Percentiles rank a stretch among this genome's conserved stretches.
phyloP scores from a whole-genome alignment of 2,797 vertebrate species.

The Sylvilagus floridanus region DNA sequence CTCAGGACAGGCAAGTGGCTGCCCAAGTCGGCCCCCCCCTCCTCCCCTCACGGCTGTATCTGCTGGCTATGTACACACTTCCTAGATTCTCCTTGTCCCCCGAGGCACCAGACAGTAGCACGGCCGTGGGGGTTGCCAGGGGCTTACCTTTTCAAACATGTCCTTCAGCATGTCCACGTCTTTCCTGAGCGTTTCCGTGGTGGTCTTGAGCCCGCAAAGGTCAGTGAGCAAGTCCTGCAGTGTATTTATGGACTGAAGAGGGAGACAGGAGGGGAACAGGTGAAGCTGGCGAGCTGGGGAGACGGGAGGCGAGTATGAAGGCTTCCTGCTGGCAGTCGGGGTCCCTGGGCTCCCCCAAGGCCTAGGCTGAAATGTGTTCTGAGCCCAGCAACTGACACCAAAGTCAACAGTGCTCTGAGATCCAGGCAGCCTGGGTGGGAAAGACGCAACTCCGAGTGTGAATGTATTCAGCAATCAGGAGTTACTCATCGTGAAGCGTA shows the following conservation, averaged over 20 bases:
- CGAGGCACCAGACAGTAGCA: background rate
- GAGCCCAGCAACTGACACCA: background rate
- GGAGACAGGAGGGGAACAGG: background rate
- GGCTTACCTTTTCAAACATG: slow-evolving; percentile 73
- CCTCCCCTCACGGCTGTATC: background rate
- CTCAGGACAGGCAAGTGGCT: background rate
- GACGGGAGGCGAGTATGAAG: background rate
- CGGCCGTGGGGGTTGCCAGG: too few relatives aligned
- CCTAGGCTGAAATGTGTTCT: background rate
- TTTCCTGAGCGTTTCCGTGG: slow-evolving; percentile 30
- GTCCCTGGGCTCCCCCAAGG: background rate
- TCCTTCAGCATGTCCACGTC: slow-evolving; percentile 80
- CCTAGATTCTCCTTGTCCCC: background rate
- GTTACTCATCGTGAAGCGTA: background rate
- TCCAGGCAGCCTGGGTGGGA: background rate
- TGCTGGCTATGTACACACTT: background rate
- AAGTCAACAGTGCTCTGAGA: background rate
- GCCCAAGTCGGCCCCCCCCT: background rate
- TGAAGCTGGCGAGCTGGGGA: background rate
- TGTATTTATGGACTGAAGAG: slow-evolving; percentile 71
- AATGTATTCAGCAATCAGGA: background rate
- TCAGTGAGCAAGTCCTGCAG: slow-evolving; percentile 84
- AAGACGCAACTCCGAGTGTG: background rate
- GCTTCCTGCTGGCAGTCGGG: background rate
- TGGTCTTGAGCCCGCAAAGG: slow-evolving; percentile 63